Percentiles rank a stretch among this genome's conserved stretches.
Conservation (phyloP, 2,888 invertebrate species). For the Phanerotoma sp. region DNA sequence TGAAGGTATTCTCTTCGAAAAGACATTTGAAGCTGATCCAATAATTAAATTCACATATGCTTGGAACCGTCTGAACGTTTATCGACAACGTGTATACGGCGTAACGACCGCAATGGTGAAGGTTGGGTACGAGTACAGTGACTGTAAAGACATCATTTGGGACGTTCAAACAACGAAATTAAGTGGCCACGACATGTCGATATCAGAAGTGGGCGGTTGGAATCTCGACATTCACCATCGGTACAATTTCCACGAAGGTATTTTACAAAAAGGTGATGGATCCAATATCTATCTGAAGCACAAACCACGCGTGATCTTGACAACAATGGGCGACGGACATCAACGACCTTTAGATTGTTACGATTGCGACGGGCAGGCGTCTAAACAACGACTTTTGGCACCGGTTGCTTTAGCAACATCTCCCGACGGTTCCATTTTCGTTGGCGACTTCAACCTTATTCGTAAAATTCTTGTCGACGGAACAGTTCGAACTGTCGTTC, state of each 20-base stretch:
- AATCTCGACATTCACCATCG: conserved; percentile 97
- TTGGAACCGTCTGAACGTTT: conserved; percentile 96
- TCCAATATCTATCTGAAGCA: conserved; percentile 93
- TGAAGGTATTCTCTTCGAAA: conserved; percentile 92
- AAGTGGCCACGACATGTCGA: conserved; percentile 95
- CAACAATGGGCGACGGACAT: conserved; percentile 89
- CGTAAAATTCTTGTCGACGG: conserved; percentile 85
- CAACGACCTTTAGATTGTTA: conserved; percentile 84
- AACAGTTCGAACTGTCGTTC: conserved; percentile 75
- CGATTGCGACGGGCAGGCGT: conserved; percentile 78
- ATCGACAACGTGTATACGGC: conserved; percentile 94
- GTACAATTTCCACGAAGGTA: conserved; percentile 97
- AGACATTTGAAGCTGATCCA: conserved; percentile 93
- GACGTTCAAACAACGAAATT: conserved; percentile 93
- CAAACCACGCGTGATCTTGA: conserved; percentile 86
- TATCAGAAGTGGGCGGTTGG: conserved; percentile 97
- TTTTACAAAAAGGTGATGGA: conserved; percentile 96
- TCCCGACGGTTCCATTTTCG: conserved; percentile 90
- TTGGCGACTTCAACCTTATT: conserved; percentile 94
- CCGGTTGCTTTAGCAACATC: conserved; percentile 92
- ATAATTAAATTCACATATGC: conserved; percentile 96
- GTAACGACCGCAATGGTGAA: conserved; percentile 92
- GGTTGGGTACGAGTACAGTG: conserved; percentile 95
- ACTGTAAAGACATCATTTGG: conserved; percentile 93
- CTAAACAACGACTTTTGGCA: conserved; percentile 80